Base-by-base conservation (phyloP, 2,797 vertebrate genomes). In the Phrynocephalus forsythii region DNA sequence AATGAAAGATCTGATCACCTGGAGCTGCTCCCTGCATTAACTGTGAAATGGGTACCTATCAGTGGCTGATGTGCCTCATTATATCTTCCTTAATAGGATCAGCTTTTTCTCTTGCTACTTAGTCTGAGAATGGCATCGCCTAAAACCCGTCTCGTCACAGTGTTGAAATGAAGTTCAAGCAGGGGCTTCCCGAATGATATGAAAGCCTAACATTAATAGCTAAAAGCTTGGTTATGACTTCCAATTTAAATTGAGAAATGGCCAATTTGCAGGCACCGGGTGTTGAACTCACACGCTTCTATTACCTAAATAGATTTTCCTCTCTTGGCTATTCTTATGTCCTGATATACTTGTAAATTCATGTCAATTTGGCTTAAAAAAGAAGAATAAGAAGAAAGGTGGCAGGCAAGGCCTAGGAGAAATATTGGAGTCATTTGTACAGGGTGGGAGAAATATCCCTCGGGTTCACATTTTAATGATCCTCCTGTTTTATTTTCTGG, bases 191-290 rank as follows among this genome's bases (percentile, higher is more conserved):
- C 30, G 38, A 48, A 85, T n/a, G 56, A 77, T 68, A 24, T 50
- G 20, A 68, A 78, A 30, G 44, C 26, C 63, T 67, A 6, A 44
- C 52, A 63, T 75, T 75, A 75, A 84, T 75, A 44, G 52, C 71
- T 15, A 15, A 28, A 20, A 56, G 22, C 28, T 48, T 50, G 50
- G 48, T 73, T 66, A 52, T 44, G 56, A 66, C 56, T 84, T 84
- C 71, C 33, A 63, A 78, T 68, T 85, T 50, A 50, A 85, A 78
- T 85, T 30, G 44, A 60, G 84, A 85, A 52, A 78, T 68, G 63
- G 63, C 38, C 84, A 67, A 78, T 78, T 85, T 85, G 75, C 24
- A 22, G 28, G 26, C 63, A 78, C 52, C 4, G 1, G 75, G 38
- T 13, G 24, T 11, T 50, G 44, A 85, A 20, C 44, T 30, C 16